These are phyloP conservation scores for Pantelozetes paolii DNA, from an alignment of 2,888 invertebrate species.

Conservation along the genomic window DNA sequence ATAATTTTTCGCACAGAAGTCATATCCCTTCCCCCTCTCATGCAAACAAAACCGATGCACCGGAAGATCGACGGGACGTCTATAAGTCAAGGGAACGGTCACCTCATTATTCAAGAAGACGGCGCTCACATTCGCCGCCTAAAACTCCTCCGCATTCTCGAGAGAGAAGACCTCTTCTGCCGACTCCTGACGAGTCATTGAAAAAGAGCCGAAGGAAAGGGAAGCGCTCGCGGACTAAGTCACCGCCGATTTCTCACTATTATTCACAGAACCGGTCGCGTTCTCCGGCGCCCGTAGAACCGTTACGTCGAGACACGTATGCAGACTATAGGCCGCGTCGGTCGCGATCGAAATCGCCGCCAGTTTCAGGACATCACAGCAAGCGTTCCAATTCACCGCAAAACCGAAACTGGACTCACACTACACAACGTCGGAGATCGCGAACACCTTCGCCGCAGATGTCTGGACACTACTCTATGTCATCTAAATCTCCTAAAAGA, in stretches of 20 bases:
- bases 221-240: conserved; percentile 3
- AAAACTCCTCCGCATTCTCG: background rate
- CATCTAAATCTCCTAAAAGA: conserved; percentile 32
- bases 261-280: background rate
- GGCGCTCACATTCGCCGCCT: background rate
- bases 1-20: background rate
- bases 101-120: background rate
- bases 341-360: background rate
- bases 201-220: background rate
- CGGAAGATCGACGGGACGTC: background rate
- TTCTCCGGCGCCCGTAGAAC: background rate
- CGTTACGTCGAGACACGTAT: conserved; percentile 6
- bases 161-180: background rate
- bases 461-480: background rate
- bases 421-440: background rate
- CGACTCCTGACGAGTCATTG: background rate
- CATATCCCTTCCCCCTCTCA: background rate
- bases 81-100: background rate
- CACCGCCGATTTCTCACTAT: background rate
- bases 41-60: background rate
- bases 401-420: background rate
- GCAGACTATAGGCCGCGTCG: background rate
- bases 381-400: background rate
- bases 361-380: background rate
- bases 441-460: background rate